A percentile compares a stretch with the other conserved stretches of the same genome.
phyloP scores from a whole-genome alignment of 1,140 invertebrate species.

The Drosophila insularis region DNA sequence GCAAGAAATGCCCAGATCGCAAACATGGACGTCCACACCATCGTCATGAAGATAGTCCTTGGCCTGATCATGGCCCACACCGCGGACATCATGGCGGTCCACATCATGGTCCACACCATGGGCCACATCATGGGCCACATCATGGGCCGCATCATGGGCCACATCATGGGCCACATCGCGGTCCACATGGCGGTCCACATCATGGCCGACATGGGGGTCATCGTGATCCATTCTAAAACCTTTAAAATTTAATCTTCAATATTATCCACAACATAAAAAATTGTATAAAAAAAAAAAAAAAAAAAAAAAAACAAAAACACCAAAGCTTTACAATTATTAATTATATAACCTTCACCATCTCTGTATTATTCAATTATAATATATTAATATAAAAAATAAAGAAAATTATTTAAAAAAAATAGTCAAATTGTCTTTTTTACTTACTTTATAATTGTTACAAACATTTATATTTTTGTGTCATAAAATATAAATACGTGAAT shows the following conservation, averaged over 20 bases:
- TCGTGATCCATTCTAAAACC: too few relatives aligned
- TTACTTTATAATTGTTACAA: not conserved
- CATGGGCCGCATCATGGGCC: conserved; percentile 15
- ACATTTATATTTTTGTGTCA: not conserved
- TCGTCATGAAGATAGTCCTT: not conserved
- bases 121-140: conserved; percentile 3
- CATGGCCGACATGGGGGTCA: too few relatives aligned
- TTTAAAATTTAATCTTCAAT: not conserved
- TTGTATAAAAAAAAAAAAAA: not conserved
- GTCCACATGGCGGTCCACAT: too few relatives aligned
- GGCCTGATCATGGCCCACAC: not conserved
- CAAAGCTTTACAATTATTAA: not conserved
- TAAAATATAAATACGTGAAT: not conserved
- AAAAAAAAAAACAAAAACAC: not conserved
- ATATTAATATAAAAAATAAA: not conserved
- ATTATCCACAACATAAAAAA: not conserved
- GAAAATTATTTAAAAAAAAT: not conserved
- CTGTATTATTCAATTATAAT: not conserved
- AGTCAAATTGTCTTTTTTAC: not conserved
- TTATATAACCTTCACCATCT: not conserved
- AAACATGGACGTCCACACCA: not conserved
- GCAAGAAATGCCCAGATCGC: conserved; percentile 2
- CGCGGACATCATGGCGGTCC: not conserved
- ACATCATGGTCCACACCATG: not conserved
- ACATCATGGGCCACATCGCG: not conserved